Base-by-base conservation (phyloP, 2,113 vertebrate genomes). In the Notarius quadriscutis region DNA sequence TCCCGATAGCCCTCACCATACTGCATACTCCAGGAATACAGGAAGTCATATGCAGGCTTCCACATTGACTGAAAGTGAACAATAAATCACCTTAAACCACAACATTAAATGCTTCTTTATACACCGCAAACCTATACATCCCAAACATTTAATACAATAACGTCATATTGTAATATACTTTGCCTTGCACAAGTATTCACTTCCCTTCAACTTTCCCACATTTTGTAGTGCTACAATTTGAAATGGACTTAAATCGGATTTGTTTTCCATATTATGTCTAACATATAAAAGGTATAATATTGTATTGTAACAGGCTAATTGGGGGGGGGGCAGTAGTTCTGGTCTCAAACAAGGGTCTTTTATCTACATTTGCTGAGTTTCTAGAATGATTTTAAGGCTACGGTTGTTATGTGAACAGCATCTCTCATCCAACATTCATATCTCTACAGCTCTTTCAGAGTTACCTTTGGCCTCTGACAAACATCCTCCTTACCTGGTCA, bases 31-130 rank as follows among this genome's bases (percentile, higher is more conserved):
- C 98, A 99, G 0, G 96, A 95, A 84, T 97, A 97, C 10, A 99
- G 96, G 91, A 99, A 99, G 92, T 99, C 98, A 90, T 98, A 99
- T 9, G 98, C 98, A 89, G 98, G 98, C 89, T 99, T 99, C 98
- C 98, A 99, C 97, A 98, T 98, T 65, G 96, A 96, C 98, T 99
- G 89, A 18, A 94, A 89, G n/a, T 74, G 18, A 87, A 85, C 30
- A 88, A 55, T 41, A 15, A 89, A 79, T 69, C 5, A 85, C 48
- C 22, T 27, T 67, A 57, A 80, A 18, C 15, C 1, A 34, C 4
- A 80, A 81, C 5, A 34, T 41, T 34, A 20, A 30, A 58, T 34
- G 15, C 17, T 55, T 78, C 12, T 57, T 30, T 57, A 34, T 2
- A 22, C 27, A 81, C 17, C 11, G 0, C 2, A 5, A 20, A 30